These are phyloP conservation scores for Microchrysa polita DNA, from an alignment of 2,888 invertebrate genomes.

Conservation along the genomic window DNA sequence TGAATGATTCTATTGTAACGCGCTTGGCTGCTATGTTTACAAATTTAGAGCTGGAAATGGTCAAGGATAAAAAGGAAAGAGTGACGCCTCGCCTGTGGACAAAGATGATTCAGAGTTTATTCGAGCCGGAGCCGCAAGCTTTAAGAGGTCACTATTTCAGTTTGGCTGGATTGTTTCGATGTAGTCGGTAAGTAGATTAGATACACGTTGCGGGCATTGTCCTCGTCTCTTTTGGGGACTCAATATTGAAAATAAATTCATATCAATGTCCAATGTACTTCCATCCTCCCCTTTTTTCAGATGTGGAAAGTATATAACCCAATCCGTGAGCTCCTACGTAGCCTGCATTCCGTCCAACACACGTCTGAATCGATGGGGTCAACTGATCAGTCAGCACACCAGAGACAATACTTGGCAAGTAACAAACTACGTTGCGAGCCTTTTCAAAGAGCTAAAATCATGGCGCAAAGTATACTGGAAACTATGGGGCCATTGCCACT, in stretches of 20 bases:
- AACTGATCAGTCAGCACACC: conserved; percentile 75
- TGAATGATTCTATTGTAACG: conserved; percentile 80
- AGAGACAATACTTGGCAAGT: conserved; percentile 83
- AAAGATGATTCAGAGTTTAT: conserved; percentile 81
- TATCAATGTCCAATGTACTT: too few species aligned
- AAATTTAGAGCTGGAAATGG: conserved; percentile 84
- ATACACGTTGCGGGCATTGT: too few species aligned
- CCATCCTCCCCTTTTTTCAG: conserved; percentile 58
- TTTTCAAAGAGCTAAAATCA: conserved; percentile 81
- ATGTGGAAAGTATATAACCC: conserved; percentile 78
- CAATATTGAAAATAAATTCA: not conserved
- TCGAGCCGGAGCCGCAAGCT: conserved; percentile 79
- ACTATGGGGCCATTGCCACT: conserved; percentile 92
- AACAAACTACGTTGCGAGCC: conserved; percentile 79
- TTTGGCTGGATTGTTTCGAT: conserved; percentile 79
- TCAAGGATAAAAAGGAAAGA: conserved; percentile 89
- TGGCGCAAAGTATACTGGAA: conserved; percentile 96
- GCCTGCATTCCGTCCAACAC: conserved; percentile 79
- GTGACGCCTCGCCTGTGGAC: conserved; percentile 85
- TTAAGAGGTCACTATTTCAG: conserved; percentile 83
- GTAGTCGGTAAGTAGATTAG: conserved; percentile 69
- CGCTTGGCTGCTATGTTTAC: conserved; percentile 88
- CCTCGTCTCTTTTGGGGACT: too few species aligned
- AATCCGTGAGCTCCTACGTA: conserved; percentile 75
- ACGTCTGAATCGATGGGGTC: conserved; percentile 77